Base-by-base conservation (phyloP, 2,113 vertebrate species). In the Platichthys stellatus region DNA sequence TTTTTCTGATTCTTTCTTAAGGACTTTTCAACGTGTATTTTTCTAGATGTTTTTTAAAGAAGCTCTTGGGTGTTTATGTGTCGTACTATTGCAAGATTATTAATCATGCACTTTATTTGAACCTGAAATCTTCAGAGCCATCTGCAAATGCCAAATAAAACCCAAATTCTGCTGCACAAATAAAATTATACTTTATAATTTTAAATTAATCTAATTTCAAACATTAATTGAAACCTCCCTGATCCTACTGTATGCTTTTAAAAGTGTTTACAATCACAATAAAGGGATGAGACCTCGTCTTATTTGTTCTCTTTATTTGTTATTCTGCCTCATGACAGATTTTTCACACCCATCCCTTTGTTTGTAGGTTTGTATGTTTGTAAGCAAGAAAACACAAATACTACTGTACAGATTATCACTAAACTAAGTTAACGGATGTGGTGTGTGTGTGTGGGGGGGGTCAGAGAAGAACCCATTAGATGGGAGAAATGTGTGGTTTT, bases 201-300 rank as follows among this genome's bases (percentile, higher is more conserved):
- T 28, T 21, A 64, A n/a, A 72, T 63, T 1, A 24, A 24, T 24
- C 24, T 24, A 24, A 24, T 24, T 38, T 1, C 43, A 45, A 43
- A 45, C 11, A 45, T 13, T 45, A 38, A 45, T 17, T 51, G 17
- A 60, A 86, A 56, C 40, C n/a, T 71, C 20, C 28, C 17, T 24
- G 14, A 76, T 3, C 0, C 7, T 23, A 51, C 51, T 54, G 49
- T 72, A 21, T 61, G 18, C 72, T 21, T 69, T 62, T 12, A 12
- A 54, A 69, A 62, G 49, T 73, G 86, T 87, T 86, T 87, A 85
- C 63, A 26, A 69, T 85, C 64, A 68, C 9, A 71, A 76, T 86
- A 76, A 90, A 86, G 47, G 45, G 17, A 74, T 74, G 18, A 69
- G 21, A 70, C 10, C 2, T 15, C n/a, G 2, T 54, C 45, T 63